These are phyloP conservation scores for Echinometra lucunter DNA, from an alignment of 53 echinoderm and acorn worm species.

Conservation along the genomic window DNA sequence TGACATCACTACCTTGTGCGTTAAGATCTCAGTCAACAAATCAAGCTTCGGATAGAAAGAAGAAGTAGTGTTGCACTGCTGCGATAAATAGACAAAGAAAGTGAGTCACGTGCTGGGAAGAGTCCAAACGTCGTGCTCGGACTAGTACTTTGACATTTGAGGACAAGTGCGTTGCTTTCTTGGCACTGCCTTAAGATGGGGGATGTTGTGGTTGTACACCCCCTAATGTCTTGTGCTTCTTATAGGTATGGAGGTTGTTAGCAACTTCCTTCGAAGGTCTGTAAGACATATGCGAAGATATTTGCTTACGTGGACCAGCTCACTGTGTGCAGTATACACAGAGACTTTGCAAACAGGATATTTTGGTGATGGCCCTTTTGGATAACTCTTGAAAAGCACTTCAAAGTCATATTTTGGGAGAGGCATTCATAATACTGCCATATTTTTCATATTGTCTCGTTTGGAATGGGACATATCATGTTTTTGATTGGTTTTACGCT, in stretches of 20 bases:
- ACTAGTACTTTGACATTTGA: conserved; percentile 9
- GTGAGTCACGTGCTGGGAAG: conserved; percentile 28
- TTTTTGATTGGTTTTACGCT: not conserved
- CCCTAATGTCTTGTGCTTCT: not conserved
- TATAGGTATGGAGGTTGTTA: not conserved
- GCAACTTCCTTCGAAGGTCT: conserved; percentile 6
- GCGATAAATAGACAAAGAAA: not conserved
- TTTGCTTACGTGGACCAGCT: not conserved
- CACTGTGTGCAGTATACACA: not conserved
- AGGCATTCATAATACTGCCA: not conserved
- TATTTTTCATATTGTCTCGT: not conserved
- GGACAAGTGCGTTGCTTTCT: conserved; percentile 17
- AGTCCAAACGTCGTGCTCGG: not conserved
- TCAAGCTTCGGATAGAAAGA: not conserved
- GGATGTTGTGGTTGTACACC: conserved; percentile 39
- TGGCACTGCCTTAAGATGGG: not conserved
- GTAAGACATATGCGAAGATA: not conserved
- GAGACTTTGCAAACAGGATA: not conserved
- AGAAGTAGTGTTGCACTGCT: not conserved
- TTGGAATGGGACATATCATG: not conserved
- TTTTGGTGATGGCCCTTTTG: not conserved
- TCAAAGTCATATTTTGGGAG: not conserved
- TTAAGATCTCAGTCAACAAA: not conserved
- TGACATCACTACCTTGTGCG: not conserved
- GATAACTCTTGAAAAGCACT: not conserved